Evolutionary conservation across 2,113 vertebrate species (phyloP).

Genomic region (Chamaea fasciata): DNA sequence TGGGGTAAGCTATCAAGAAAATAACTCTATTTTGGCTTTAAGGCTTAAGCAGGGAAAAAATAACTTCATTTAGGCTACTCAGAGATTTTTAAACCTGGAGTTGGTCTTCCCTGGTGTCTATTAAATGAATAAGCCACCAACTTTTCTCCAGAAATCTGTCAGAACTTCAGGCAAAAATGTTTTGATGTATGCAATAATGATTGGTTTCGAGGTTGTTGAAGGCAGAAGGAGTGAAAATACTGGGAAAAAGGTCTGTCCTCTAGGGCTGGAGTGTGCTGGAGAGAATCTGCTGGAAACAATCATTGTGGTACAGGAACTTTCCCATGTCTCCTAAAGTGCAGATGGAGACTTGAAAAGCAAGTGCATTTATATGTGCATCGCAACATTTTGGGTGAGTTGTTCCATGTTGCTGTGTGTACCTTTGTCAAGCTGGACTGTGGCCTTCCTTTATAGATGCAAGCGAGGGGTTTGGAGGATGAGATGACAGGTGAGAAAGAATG

Average conservation of each 20-base stretch:
- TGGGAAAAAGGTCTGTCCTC: neutral
- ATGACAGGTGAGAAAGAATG: neutral
- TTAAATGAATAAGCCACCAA: neutral
- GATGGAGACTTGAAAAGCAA: neutral
- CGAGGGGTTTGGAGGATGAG: neutral
- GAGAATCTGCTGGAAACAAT: neutral
- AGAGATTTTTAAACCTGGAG: slow-evolving; percentile 25
- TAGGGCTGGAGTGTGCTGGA: neutral
- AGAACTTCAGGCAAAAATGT: slow-evolving; percentile 30
- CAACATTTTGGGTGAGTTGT: neutral
- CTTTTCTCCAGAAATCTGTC: slow-evolving; percentile 22
- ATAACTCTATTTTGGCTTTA: slow-evolving; percentile 46
- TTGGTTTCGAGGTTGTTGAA: slow-evolving; percentile 25
- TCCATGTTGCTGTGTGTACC: neutral
- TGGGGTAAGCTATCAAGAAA: slow-evolving; percentile 57
- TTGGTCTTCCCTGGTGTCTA: slow-evolving; percentile 2
- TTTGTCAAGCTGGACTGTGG: neutral
- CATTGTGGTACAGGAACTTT: neutral
- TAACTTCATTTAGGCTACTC: slow-evolving; percentile 21
- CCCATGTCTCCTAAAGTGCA: neutral
- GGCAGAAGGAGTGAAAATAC: neutral
- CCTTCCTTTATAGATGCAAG: neutral
- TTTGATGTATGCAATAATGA: slow-evolving; percentile 14
- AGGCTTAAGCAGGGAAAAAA: slow-evolving; percentile 20
- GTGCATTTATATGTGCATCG: neutral